These are phyloP conservation scores for Sphyrna mokarran DNA, from an alignment of 2,113 vertebrate genomes.

Conservation along the genomic window DNA sequence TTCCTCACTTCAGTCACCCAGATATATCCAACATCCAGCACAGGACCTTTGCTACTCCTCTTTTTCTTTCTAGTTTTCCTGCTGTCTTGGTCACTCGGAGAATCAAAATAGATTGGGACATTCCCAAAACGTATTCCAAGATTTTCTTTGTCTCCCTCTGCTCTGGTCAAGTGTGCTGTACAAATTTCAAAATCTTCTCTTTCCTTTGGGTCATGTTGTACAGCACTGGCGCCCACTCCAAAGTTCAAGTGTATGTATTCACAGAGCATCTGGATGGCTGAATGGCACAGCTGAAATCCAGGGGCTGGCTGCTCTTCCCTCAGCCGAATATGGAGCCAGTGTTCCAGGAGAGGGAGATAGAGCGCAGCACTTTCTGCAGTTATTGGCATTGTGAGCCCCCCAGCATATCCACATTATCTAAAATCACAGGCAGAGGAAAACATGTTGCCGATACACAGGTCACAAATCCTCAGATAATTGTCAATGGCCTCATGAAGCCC, in stretches of 20 bases:
- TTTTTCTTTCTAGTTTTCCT: slow-evolving; percentile 67
- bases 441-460: not conserved
- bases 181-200: slow-evolving; percentile 72
- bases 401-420: slow-evolving; percentile 55
- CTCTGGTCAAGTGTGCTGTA: slow-evolving; percentile 70
- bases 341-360: slow-evolving; percentile 77
- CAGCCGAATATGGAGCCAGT: slow-evolving; percentile 63
- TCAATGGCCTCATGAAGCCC: not conserved
- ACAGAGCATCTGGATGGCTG: slow-evolving; percentile 78
- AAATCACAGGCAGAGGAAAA: not conserved
- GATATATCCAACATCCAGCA: slow-evolving; percentile 85
- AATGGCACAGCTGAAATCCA: slow-evolving; percentile 63
- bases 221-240: slow-evolving; percentile 53
- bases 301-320: slow-evolving; percentile 51
- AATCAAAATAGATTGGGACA: slow-evolving; percentile 87
- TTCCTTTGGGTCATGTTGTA: slow-evolving; percentile 43
- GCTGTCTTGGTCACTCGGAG: slow-evolving; percentile 72
- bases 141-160: slow-evolving; percentile 55
- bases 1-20: slow-evolving; percentile 93
- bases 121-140: slow-evolving; percentile 90
- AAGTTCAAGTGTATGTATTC: slow-evolving; percentile 93
- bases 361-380: slow-evolving; percentile 83
- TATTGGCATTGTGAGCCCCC: slow-evolving; percentile 75
- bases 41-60: slow-evolving; percentile 62
- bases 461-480: slow-evolving; percentile 6